Evolutionary conservation across 1,140 invertebrate genomes (phyloP).

Genomic region (Cotesia glomerata): DNA sequence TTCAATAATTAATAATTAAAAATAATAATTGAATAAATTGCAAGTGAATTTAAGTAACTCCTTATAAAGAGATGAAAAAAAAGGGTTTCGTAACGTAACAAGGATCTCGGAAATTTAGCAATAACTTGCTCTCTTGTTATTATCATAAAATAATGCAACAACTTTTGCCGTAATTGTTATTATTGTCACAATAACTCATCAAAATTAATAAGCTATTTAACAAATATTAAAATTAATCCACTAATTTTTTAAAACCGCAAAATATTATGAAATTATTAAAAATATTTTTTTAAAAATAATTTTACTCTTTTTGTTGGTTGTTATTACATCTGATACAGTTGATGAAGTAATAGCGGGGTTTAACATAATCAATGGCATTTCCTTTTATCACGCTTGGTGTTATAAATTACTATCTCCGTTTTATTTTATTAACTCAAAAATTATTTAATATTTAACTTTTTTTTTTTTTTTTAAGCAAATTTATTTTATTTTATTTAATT

Average conservation of each 20-base stretch:
- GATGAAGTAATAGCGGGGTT: constrained; percentile 51
- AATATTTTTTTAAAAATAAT: background rate
- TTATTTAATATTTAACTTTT: too few relatives aligned
- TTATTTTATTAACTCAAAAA: too few relatives aligned
- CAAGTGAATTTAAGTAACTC: too few relatives aligned
- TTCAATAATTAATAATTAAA: background rate
- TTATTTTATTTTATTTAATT: too few relatives aligned
- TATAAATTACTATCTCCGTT: background rate
- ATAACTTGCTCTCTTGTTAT: background rate
- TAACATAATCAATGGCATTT: constrained; percentile 49
- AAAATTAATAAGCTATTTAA: background rate
- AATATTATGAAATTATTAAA: background rate
- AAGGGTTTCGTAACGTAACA: background rate
- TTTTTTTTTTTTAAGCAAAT: too few relatives aligned
- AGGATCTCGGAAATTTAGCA: background rate
- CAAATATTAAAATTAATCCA: background rate
- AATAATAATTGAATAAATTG: too few relatives aligned
- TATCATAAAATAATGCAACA: background rate
- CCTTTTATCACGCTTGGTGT: constrained; percentile 35
- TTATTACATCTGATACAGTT: constrained; percentile 53
- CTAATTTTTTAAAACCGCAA: background rate
- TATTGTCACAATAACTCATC: background rate
- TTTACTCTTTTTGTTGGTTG: constrained; percentile 41
- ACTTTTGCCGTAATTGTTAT: background rate
- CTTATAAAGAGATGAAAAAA: background rate